A percentile compares a stretch with the other conserved stretches of the same genome.
These are phyloP conservation scores for Pollimyrus isidori DNA, from an alignment of 2,113 vertebrate species.

Conservation along the genomic window DNA sequence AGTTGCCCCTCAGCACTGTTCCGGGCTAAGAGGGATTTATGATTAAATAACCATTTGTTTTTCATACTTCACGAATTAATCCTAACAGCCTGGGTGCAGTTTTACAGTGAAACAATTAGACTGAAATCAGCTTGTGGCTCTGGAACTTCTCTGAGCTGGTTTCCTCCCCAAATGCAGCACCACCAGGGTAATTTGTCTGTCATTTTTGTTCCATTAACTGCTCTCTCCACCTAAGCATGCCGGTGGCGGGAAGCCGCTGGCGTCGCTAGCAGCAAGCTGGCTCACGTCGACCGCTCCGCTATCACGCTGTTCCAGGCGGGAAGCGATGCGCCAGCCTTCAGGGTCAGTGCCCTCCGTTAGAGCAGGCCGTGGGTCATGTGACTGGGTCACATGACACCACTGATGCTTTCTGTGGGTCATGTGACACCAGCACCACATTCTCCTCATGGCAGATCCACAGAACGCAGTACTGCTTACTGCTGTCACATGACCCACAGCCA, in stretches of 20 bases:
- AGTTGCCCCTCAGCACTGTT: conserved; percentile 8
- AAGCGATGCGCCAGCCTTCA: background rate
- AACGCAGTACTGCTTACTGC: background rate
- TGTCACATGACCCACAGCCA: background rate
- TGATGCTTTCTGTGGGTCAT: background rate
- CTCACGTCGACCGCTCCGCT: background rate
- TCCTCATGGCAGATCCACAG: background rate
- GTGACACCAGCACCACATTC: background rate
- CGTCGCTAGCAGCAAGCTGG: background rate
- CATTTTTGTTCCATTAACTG: conserved; percentile 22
- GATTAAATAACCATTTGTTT: conserved; percentile 28
- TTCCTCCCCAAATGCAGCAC: conserved; percentile 8
- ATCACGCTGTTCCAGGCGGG: background rate
- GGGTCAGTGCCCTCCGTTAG: background rate
- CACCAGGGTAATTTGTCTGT: conserved; percentile 13
- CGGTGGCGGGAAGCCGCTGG: background rate
- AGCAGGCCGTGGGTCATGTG: background rate
- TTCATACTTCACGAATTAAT: conserved; percentile 22
- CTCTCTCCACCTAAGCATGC: conserved; percentile 1
- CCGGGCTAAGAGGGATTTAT: conserved; percentile 14
- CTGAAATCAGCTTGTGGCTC: conserved; percentile 6
- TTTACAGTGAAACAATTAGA: conserved; percentile 15
- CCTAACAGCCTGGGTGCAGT: conserved; percentile 3
- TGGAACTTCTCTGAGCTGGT: background rate
- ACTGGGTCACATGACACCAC: background rate